A percentile compares a stretch with the other conserved stretches of the same genome.
Conservation (phyloP, 2,888 invertebrate genomes). For the Cosmia trapezina region DNA sequence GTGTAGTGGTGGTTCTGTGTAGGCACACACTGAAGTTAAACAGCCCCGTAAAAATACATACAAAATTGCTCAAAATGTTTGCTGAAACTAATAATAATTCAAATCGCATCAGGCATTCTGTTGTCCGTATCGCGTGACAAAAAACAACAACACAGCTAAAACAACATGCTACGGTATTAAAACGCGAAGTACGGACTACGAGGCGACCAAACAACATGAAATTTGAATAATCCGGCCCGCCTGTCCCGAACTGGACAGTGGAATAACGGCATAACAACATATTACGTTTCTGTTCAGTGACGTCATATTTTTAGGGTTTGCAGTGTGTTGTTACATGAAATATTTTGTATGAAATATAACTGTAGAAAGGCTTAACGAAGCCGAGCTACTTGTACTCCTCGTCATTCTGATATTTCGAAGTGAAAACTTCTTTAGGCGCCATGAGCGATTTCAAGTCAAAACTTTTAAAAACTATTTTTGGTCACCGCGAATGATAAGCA, state of each 20-base stretch:
- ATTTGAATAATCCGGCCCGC: conserved; percentile 78
- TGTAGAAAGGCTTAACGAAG: not conserved
- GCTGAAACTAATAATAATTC: conserved; percentile 14
- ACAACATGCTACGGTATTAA: conserved; percentile 69
- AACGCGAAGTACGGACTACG: conserved; percentile 67
- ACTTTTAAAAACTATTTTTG: too few relatives aligned
- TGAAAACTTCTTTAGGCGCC: too few relatives aligned
- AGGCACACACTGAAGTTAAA: not conserved
- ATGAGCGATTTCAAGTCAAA: too few relatives aligned
- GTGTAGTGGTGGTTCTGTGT: accelerated
- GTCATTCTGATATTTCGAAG: not conserved
- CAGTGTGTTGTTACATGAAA: not conserved
- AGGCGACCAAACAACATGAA: conserved; percentile 73
- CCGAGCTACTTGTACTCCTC: too few relatives aligned
- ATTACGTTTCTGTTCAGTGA: conserved; percentile 45
- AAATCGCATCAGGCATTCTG: conserved; percentile 48
- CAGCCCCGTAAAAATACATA: conserved; percentile 1
- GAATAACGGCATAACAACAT: conserved; percentile 66
- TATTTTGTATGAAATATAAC: conserved; percentile 3
- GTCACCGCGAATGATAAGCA: too few relatives aligned
- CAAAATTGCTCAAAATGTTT: conserved; percentile 10
- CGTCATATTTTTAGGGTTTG: conserved; percentile 25
- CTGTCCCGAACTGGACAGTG: conserved; percentile 58
- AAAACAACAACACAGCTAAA: conserved; percentile 52
- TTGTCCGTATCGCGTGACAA: conserved; percentile 56